Evolutionary conservation across 2,113 vertebrate species (phyloP).

Genomic region (Ophthalmolycus amberensis): DNA sequence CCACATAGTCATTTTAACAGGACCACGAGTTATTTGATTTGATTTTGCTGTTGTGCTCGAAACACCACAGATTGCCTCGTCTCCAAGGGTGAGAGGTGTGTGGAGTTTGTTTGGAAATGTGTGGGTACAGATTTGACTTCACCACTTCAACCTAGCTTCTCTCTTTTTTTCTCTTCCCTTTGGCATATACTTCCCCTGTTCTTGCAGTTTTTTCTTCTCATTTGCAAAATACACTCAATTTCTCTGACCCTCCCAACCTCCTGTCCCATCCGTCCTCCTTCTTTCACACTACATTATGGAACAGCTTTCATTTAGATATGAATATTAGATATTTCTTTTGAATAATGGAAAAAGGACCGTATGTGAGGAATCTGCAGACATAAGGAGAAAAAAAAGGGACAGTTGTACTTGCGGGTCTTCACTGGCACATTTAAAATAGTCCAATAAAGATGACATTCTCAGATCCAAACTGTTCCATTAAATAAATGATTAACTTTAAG

Average conservation of each 20-base stretch:
- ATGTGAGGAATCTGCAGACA: constrained; percentile 75
- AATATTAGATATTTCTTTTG: constrained; percentile 80
- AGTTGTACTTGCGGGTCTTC: constrained; percentile 49
- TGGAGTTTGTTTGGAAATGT: constrained; percentile 5
- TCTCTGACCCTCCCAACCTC: constrained; percentile 27
- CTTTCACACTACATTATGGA: constrained; percentile 78
- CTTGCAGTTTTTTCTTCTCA: not conserved
- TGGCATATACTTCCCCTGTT: not conserved
- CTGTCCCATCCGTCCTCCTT: constrained; percentile 36
- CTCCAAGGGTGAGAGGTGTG: not conserved
- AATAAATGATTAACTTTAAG: constrained; percentile 77
- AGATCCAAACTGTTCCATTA: constrained; percentile 68
- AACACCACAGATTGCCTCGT: not conserved
- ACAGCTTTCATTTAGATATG: constrained; percentile 81
- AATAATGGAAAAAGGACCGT: constrained; percentile 73
- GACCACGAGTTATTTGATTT: not conserved
- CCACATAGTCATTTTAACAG: not conserved
- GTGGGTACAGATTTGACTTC: constrained; percentile 18
- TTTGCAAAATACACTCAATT: constrained; percentile 10
- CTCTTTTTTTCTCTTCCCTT: not conserved
- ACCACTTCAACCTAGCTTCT: constrained; percentile 1
- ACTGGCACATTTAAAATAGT: constrained; percentile 69
- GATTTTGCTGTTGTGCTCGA: not conserved
- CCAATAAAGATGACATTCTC: constrained; percentile 74
- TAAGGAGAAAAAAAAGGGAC: constrained; percentile 64